phyloP scores from a whole-genome alignment of 1,140 invertebrate genomes.

The Lasioglossum albipes region DNA sequence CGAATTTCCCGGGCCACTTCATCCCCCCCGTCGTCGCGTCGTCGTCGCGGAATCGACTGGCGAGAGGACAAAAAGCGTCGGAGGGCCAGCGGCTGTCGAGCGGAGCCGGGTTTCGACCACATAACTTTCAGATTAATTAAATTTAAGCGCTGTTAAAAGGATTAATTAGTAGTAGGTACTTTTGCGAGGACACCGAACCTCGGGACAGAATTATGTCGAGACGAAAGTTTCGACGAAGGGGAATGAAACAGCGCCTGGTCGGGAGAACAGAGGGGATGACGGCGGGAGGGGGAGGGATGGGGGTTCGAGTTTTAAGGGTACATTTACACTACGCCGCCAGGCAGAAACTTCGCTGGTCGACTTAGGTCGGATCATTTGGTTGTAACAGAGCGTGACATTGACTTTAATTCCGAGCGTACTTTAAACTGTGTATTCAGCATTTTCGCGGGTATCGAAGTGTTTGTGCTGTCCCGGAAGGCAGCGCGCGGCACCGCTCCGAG shows the following conservation, averaged over 20 bases:
- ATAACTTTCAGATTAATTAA: slow-evolving; percentile 77
- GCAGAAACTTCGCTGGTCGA: slow-evolving; percentile 44
- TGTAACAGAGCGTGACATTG: slow-evolving; percentile 46
- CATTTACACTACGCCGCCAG: slow-evolving; percentile 46
- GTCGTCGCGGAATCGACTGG: slow-evolving; percentile 19
- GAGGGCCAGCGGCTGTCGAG: slow-evolving; percentile 26
- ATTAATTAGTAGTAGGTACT: slow-evolving; percentile 73
- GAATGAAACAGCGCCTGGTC: slow-evolving; percentile 33
- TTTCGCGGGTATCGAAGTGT: not conserved
- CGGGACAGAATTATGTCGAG: slow-evolving; percentile 66
- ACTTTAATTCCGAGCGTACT: slow-evolving; percentile 33
- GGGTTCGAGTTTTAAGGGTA: slow-evolving; percentile 17
- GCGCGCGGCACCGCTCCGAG: not conserved
- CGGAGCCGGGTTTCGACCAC: slow-evolving; percentile 62
- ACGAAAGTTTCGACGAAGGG: slow-evolving; percentile 59
- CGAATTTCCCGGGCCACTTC: slow-evolving; percentile 41
- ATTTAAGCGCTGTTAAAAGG: slow-evolving; percentile 74
- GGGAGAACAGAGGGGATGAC: not conserved
- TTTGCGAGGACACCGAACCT: slow-evolving; percentile 62
- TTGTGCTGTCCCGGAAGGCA: not conserved
- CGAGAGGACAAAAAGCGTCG: slow-evolving; percentile 44
- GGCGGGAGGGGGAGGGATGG: not conserved
- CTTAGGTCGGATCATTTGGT: slow-evolving; percentile 46
- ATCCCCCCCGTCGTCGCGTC: not conserved
- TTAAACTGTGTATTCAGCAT: not conserved